These are phyloP conservation scores for Leistus spinibarbis DNA, from an alignment of 2,888 invertebrate genomes.

Conservation along the genomic window DNA sequence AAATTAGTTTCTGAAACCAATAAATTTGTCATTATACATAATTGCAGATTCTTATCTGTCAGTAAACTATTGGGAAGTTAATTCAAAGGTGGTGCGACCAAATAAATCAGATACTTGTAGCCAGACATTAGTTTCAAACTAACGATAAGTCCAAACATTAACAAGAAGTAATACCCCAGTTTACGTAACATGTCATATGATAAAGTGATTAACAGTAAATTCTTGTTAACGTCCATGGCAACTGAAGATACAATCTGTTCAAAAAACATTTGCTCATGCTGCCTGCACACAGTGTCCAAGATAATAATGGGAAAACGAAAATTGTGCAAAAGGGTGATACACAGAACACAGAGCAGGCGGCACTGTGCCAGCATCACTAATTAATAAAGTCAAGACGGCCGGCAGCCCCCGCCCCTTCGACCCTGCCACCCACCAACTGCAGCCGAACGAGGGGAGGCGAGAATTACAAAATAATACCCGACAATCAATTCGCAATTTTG, in stretches of 20 bases:
- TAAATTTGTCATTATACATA: no score
- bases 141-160: constrained; percentile 20
- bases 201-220: background rate
- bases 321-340: constrained; percentile 5
- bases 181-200: background rate
- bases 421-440: constrained; percentile 10
- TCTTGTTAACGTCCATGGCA: constrained; percentile 13
- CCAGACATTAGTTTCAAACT: background rate
- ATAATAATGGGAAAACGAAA: constrained; percentile 36
- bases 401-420: no score
- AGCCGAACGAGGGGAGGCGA: background rate
- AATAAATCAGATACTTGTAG: constrained; percentile 1
- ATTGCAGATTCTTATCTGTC: background rate
- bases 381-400: constrained; percentile 37
- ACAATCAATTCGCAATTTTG: constrained; percentile 37
- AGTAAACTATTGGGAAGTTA: background rate
- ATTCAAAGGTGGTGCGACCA: background rate
- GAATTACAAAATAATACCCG: constrained; percentile 38
- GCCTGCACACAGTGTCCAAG: constrained; percentile 19
- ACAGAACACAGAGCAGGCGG: background rate
- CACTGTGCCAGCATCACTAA: constrained; percentile 13
- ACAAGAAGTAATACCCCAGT: constrained; percentile 10
- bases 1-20: no score
- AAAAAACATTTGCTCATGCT: constrained; percentile 16
- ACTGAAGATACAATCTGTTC: constrained; percentile 14